Evolutionary conservation across 2,888 invertebrate genomes (phyloP).

Genomic region (Cheilosia impressa): DNA sequence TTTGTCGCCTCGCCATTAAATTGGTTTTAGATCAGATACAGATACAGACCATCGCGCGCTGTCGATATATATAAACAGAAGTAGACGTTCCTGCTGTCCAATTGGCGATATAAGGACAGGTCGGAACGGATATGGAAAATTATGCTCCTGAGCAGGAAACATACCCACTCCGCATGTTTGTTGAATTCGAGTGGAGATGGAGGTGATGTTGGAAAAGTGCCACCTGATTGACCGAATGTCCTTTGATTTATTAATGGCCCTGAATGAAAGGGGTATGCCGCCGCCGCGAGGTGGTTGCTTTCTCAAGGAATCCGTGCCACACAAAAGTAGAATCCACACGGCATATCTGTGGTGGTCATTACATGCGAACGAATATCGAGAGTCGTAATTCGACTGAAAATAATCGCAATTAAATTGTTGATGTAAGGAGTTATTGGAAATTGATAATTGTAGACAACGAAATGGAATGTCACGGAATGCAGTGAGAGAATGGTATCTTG

Average conservation of each 20-base stretch:
- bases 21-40: slow-evolving; percentile 67
- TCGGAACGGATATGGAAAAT: slow-evolving; percentile 62
- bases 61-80: slow-evolving; percentile 3
- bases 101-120: slow-evolving; percentile 12
- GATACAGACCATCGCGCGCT: slow-evolving; percentile 23
- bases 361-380: slow-evolving; percentile 35
- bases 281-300: slow-evolving; percentile 45
- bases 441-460: slow-evolving; percentile 58
- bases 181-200: slow-evolving; percentile 17
- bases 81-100: slow-evolving; percentile 5
- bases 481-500: slow-evolving; percentile 52
- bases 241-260: slow-evolving; percentile 65
- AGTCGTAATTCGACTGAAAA: slow-evolving; percentile 69
- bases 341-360: slow-evolving; percentile 22
- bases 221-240: slow-evolving; percentile 69
- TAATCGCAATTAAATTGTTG: slow-evolving; percentile 70
- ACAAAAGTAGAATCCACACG: slow-evolving; percentile 13
- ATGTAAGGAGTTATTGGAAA: slow-evolving; percentile 71
- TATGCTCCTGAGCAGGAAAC: slow-evolving; percentile 33
- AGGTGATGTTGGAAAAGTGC: slow-evolving; percentile 63
- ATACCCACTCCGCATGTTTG: neutral
- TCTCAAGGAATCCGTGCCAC: slow-evolving; percentile 47
- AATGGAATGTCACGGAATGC: slow-evolving; percentile 39
- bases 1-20: slow-evolving; percentile 78
- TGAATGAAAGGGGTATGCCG: slow-evolving; percentile 62